A percentile compares a stretch with the other conserved stretches of the same genome.
These are phyloP conservation scores for Drosophila fungiperda DNA, from an alignment of 2,888 invertebrate species.

Conservation along the genomic window DNA sequence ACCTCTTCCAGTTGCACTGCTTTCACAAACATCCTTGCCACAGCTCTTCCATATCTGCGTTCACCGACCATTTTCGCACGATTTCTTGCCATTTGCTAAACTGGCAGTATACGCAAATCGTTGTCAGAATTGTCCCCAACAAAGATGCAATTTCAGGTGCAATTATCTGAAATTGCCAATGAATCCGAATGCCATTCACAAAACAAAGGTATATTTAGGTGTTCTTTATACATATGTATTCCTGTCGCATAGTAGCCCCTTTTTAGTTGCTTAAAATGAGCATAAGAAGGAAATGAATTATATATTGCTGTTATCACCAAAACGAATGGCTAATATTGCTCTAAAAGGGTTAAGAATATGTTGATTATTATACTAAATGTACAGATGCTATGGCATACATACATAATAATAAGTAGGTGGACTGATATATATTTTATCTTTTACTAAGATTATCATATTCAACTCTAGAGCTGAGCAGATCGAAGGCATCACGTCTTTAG, in stretches of 20 bases:
- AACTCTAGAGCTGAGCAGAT: constrained; percentile 28
- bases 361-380: not conserved
- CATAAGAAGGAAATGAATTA: not conserved
- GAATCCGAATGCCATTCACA: not conserved
- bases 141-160: constrained; percentile 40
- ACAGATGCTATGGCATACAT: not conserved
- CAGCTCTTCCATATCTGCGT: constrained; percentile 35
- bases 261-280: not conserved
- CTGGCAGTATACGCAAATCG: constrained; percentile 53
- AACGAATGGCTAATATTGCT: accelerated
- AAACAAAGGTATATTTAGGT: not conserved
- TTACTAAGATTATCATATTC: not conserved
- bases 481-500: constrained; percentile 63
- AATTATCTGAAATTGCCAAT: constrained; percentile 1
- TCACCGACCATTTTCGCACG: constrained; percentile 39
- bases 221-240: no score
- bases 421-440: not conserved
- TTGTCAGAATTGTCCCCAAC: constrained; percentile 42
- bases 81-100: constrained; percentile 42
- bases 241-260: not conserved
- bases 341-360: not conserved
- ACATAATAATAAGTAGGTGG: no score
- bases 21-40: constrained; percentile 26
- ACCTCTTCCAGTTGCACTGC: constrained; percentile 42
- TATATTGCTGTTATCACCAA: not conserved